Percentiles rank a stretch among this genome's conserved stretches.
Conservation (phyloP, 2,888 invertebrate genomes). For the Isoperla grammatica region DNA sequence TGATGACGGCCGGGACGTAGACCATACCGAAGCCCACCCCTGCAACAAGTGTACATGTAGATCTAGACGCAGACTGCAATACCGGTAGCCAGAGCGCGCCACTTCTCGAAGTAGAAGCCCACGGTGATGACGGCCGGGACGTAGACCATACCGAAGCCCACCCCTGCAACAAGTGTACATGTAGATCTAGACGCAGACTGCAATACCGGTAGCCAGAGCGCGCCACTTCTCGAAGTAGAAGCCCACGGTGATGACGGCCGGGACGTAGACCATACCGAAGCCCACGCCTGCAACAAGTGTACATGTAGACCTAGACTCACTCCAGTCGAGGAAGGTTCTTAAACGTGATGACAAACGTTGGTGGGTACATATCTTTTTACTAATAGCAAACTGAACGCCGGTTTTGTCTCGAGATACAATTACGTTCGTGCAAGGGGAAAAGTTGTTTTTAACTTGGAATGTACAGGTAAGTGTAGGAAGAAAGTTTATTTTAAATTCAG, state of each 20-base stretch:
- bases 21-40: constrained; percentile 92
- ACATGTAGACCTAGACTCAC: too few relatives aligned
- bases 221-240: constrained; percentile 97
- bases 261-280: constrained; percentile 91
- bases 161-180: too few relatives aligned
- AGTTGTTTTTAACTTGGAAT: too few relatives aligned
- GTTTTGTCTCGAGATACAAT: too few relatives aligned
- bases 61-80: constrained; percentile 93
- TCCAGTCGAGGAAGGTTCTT: background rate
- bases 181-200: constrained; percentile 95
- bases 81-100: constrained; percentile 93
- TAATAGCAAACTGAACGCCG: too few relatives aligned
- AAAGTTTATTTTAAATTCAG: too few relatives aligned
- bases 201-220: constrained; percentile 91
- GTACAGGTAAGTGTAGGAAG: too few relatives aligned
- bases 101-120: constrained; percentile 95
- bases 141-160: constrained; percentile 92
- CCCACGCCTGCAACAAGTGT: constrained; percentile 75
- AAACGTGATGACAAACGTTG: too few relatives aligned
- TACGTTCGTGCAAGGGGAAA: too few relatives aligned
- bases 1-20: constrained; percentile 92
- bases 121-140: constrained; percentile 93
- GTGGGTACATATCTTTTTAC: too few relatives aligned
- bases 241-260: constrained; percentile 90
- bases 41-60: too few relatives aligned